Base-by-base conservation (phyloP, 2,113 vertebrate genomes). In the Phalacrocorax carbo region DNA sequence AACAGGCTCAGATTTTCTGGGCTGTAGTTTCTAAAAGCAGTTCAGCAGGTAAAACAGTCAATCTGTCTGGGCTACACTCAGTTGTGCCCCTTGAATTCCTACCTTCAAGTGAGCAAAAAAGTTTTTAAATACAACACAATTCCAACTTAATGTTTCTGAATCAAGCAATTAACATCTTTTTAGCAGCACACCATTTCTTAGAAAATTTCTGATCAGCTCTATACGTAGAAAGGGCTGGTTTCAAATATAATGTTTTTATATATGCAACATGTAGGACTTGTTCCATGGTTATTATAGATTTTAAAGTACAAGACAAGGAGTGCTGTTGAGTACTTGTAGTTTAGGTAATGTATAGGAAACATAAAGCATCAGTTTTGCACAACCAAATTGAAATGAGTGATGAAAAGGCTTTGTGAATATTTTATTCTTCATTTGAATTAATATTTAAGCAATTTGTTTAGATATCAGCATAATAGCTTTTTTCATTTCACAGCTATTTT, bases 381-480 rank as follows among this genome's bases (percentile, higher is more conserved):
- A 51, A 78, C 16, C 61, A 57, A 76, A 62, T 51, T 83, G 10
- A 71, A 82, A 94, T 42, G 6, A 54, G 9, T 40, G 8, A 62
- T 62, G 15, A 82, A 55, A n/a, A 60, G 6, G 0, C 3, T 77
- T 36, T 70, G 2, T 60, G 13, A 69, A 7, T 62, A 32, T 65
- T 83, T 77, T 26, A 58, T 58, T 93, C 8, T 79, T 29, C 6
- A 40, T 80, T 88, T 86, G 75, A 94, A 38, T 69, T 91, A 94
- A 58, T 81, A 65, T 84, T 94, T 94, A 25, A 86, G 9, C 13
- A 66, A 57, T 81, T n/a, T 94, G 7, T 96, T 94, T 75, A 73
- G 13, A 46, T 75, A 26, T 75, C 32, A 71, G 15, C 5, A 26
- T 88, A 62, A 90, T 25, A 13, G 40, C 16, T 78, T 23, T 90